These are phyloP conservation scores for Platygyra sinensis DNA, from an alignment of 64 coral and sea anemone genomes.

Conservation along the genomic window DNA sequence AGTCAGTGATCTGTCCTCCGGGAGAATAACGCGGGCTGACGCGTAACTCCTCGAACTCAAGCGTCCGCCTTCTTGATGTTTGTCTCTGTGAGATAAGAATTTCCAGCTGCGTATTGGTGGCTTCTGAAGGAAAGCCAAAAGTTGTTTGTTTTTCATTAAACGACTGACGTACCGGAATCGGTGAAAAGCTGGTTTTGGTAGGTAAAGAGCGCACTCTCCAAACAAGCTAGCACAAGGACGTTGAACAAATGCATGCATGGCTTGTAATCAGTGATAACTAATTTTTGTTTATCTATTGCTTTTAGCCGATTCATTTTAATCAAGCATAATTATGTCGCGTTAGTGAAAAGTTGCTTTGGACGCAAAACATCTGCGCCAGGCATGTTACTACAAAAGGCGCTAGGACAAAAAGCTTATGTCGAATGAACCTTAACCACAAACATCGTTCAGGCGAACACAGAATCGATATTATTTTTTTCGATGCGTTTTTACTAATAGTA, in stretches of 20 bases:
- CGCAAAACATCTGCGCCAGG: background rate
- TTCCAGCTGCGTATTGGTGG: conserved; percentile 45
- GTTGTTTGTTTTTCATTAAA: no score
- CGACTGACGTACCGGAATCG: background rate
- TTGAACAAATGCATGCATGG: background rate
- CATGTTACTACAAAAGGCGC: background rate
- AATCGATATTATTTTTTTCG: background rate
- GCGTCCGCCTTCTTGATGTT: conserved; percentile 48
- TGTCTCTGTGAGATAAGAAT: conserved; percentile 29
- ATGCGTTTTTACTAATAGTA: background rate
- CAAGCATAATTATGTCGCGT: conserved; percentile 10
- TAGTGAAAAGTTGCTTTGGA: background rate
- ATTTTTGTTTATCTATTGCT: background rate
- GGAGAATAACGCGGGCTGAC: background rate
- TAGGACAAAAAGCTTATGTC: background rate
- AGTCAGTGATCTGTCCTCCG: conserved; percentile 46
- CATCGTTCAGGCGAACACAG: background rate
- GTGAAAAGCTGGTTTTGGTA: background rate
- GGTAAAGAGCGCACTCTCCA: background rate
- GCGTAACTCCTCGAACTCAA: conserved; percentile 25
- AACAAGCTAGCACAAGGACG: background rate
- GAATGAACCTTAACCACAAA: background rate
- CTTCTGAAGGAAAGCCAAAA: background rate
- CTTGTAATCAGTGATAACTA: background rate
- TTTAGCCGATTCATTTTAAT: conserved; percentile 11